phyloP scores from a whole-genome alignment of 2,113 vertebrate species.

The Machaerirhynchus nigripectus region DNA sequence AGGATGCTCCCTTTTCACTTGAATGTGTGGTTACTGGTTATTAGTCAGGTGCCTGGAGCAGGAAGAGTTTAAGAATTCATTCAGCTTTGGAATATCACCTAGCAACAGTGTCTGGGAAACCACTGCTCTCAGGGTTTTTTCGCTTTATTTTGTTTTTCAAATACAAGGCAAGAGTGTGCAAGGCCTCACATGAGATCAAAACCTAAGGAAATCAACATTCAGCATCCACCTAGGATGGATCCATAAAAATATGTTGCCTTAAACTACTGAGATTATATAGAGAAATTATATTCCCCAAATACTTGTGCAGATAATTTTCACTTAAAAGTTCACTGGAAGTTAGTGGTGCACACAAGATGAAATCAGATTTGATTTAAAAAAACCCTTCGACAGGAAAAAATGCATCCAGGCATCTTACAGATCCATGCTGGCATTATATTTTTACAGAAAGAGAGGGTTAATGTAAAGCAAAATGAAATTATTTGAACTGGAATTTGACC shows the following conservation, averaged over 20 bases:
- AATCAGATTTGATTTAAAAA: background rate
- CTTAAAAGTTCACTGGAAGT: background rate
- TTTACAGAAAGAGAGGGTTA: background rate
- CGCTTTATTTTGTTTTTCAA: slow-evolving; percentile 10
- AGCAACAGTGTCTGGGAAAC: slow-evolving; percentile 47
- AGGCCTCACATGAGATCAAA: background rate
- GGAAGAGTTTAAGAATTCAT: background rate
- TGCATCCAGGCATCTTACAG: background rate
- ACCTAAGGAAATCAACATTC: background rate
- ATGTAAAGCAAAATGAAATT: background rate
- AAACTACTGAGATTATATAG: background rate
- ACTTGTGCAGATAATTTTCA: background rate
- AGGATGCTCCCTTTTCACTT: background rate
- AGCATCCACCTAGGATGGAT: background rate
- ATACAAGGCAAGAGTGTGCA: background rate
- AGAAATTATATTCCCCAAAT: background rate
- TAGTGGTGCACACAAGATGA: background rate
- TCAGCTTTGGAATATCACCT: slow-evolving; percentile 23
- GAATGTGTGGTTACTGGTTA: background rate
- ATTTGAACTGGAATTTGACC: background rate
- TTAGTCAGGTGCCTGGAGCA: background rate
- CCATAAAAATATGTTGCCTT: background rate
- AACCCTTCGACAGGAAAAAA: background rate
- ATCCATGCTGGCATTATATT: background rate
- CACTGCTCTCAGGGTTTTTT: background rate